phyloP scores from a whole-genome alignment of 1,140 invertebrate species.

The Eurytemora carolleeae region DNA sequence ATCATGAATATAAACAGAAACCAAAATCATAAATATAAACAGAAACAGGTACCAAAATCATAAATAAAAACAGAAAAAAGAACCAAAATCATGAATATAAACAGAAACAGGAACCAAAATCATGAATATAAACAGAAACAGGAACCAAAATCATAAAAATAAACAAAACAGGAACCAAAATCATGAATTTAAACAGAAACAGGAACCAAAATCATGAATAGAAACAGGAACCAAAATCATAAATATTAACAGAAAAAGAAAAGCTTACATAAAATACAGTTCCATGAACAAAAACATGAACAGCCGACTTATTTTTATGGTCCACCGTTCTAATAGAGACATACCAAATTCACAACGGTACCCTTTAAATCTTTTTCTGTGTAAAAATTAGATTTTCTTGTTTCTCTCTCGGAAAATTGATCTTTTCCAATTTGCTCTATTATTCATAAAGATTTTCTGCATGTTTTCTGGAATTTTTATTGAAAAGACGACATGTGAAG shows the following conservation, averaged over 20 bases:
- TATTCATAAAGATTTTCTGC: not conserved
- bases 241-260: not conserved
- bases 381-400: not conserved
- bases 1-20: conserved; percentile 14
- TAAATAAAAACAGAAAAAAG: not conserved
- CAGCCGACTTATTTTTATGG: not conserved
- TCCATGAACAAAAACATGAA: not conserved
- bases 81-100: too few species aligned
- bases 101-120: not conserved
- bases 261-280: not conserved
- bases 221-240: not conserved
- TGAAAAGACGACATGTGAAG: too few species aligned
- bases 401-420: not conserved
- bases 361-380: not conserved
- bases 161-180: conserved; percentile 17
- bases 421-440: not conserved
- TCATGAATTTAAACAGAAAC: conserved; percentile 14
- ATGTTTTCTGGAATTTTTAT: too few species aligned
- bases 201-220: not conserved
- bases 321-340: not conserved
- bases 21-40: not conserved
- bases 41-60: not conserved
- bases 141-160: not conserved
- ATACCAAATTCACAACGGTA: not conserved
- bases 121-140: not conserved